Base-by-base conservation (phyloP, 2,113 vertebrate genomes). In the Heterotilapia buettikoferi region DNA sequence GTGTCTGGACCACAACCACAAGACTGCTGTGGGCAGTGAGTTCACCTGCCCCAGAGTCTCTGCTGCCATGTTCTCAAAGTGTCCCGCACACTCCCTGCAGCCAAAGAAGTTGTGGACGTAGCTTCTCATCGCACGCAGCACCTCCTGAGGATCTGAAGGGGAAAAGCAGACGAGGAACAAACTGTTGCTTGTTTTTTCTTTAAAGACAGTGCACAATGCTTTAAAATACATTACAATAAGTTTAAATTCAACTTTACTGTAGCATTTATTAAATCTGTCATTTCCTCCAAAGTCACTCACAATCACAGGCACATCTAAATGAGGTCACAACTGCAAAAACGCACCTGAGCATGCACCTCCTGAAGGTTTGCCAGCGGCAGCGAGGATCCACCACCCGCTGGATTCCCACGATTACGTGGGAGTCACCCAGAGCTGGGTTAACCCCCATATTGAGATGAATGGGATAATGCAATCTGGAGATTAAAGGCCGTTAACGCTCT, bases 1-100 rank as follows among this genome's bases (percentile, higher is more conserved):
- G 96, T 99, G 98, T 59, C 95, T 95, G 2, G 95, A 95, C 98
- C 98, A 99, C 85, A 99, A 95, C 98, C 98, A 99, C 79, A 97
- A 92, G 2, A 97, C 43, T 0, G 98, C 96, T 0, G 63, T 47
- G 0, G 95, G 36, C 12, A 90, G 80, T 1, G 93, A 90, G 0
- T 10, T 13, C 89, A 97, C 97, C 9, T 1, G 50, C 26, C 61
- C 2, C 96, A 98, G 92, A 90, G 96, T 96, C 78, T 97, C 92
- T 0, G 84, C 61, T 0, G 98, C 98, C 98, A 99, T 99, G 92
- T 89, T 92, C 93, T 98, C 97, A 0, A 99, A 99, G 94, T 99
- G 98, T 40, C 79, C 7, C 0, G 98, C 97, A 1, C 98, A 99
- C 1, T 82, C 53, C 16, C 89, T 96, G 94, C 98, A 99, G 88